Evolutionary conservation across 2,888 invertebrate genomes (phyloP), one percentile per base, ranked within the genome.

Genomic region (Clistopyga incitator): DNA sequence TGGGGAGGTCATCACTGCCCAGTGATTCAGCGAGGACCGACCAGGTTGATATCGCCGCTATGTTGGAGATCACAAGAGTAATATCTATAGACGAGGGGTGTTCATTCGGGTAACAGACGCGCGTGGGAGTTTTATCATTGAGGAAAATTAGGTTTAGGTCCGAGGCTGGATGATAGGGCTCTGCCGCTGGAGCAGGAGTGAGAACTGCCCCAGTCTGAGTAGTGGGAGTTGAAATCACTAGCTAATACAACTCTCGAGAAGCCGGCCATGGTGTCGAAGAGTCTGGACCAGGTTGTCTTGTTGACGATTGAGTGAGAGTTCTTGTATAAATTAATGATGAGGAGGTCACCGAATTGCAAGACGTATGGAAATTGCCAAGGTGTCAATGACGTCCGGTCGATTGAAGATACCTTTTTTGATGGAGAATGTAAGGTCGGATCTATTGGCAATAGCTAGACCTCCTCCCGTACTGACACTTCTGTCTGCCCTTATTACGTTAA

Each of bases 401-500:
- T 25, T 56, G 18, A 25, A 13, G 2, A 23, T 56, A 23, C 8
- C 18, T 2, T 25, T 13, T 8, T 18, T 13, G 56, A 23, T 56
- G 13, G 56, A 56, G 56, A 25, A 56, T n/a, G 52, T 52, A 20
- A 56, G 8, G 23, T 56, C 25, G 3, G 70, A 76, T n/a, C 50
- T 75, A 15, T 61, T 13, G 45, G 61, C 13, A 13, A 74, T 59
- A 8, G 74, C 74, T 4, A 45, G 25, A 6, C 74, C 61, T 2
- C 74, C 74, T 13, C 61, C 74, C 6, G 6, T 23, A 6, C 34
- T 25, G 15, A 2, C 6, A 3, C 18, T 15, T 25, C 61, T 59
- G 23, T 74, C 74, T 1, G 29, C n/a, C 3, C 74, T 45, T 11
- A 74, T 45, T 3, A 74, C 45, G 6, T 74, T 74, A 23, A 74